Evolutionary conservation across 1,140 invertebrate genomes (phyloP).

Genomic region (Trialeurodes vaporariorum): DNA sequence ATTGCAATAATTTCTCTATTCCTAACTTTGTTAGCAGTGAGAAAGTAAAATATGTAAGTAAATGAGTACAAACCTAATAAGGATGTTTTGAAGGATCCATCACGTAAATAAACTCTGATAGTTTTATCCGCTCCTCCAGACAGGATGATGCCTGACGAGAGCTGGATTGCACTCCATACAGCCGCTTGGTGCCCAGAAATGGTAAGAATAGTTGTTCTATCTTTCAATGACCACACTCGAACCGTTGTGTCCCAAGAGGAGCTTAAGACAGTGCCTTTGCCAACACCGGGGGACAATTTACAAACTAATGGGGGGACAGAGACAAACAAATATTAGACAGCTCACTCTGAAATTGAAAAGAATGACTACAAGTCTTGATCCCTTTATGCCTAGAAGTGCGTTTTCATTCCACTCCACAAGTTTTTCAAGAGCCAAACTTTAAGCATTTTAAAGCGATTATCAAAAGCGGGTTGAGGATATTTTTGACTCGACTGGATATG

Average conservation of each 20-base stretch:
- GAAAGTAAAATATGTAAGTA: too few species aligned
- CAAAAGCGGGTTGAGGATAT: too few species aligned
- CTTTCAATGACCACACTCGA: constrained; percentile 32
- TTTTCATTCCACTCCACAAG: too few species aligned
- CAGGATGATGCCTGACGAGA: constrained; percentile 47
- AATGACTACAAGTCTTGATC: too few species aligned
- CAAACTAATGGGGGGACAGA: constrained; percentile 58
- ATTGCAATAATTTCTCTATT: too few species aligned
- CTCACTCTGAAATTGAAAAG: too few species aligned
- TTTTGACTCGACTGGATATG: too few species aligned
- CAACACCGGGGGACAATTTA: constrained; percentile 44
- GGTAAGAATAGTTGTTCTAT: constrained; percentile 32
- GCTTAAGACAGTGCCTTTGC: constrained; percentile 46
- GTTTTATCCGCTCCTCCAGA: constrained; percentile 87
- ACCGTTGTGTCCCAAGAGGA: constrained; percentile 88
- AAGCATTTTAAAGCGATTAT: too few species aligned
- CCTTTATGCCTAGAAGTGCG: too few species aligned
- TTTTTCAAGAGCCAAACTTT: too few species aligned
- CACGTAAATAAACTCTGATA: constrained; percentile 60
- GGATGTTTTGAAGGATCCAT: constrained; percentile 38
- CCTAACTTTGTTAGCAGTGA: too few species aligned
- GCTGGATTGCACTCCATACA: constrained; percentile 72
- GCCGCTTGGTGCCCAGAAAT: constrained; percentile 70
- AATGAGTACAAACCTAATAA: not conserved
- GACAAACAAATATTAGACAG: too few species aligned